A percentile compares a stretch with the other conserved stretches of the same genome.
Conservation (phyloP, 1,140 invertebrate species). For the Plodia interpunctella region DNA sequence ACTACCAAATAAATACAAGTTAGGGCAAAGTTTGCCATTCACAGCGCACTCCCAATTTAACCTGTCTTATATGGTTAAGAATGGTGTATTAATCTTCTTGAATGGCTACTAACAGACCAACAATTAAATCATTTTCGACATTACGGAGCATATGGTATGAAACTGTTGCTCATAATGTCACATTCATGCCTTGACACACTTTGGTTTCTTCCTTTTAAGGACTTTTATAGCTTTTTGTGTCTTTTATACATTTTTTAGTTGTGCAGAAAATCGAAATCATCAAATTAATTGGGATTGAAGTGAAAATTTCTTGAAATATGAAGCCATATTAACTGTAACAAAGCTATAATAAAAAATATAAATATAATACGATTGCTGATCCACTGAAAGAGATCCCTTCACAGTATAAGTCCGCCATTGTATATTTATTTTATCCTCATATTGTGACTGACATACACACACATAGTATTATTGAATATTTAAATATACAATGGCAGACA, state of each 20-base stretch:
- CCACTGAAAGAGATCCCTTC: no score
- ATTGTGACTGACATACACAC: no score
- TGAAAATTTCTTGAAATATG: no score
- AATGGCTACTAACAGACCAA: background rate
- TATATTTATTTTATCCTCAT: no score
- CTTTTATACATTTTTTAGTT: background rate
- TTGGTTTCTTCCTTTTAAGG: background rate
- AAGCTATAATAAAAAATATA: no score
- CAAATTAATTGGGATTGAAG: no score
- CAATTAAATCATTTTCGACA: constrained; percentile 17
- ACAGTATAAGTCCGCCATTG: no score
- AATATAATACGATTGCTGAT: no score
- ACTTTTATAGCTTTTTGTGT: background rate
- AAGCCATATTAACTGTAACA: no score
- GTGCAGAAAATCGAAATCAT: no score
- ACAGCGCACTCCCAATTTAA: constrained; percentile 10
- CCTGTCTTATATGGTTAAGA: constrained; percentile 12
- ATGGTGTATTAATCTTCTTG: constrained; percentile 13
- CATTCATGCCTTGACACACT: constrained; percentile 11
- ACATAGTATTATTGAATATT: no score
- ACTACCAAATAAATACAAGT: constrained; percentile 10
- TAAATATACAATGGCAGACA: no score
- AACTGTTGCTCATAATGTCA: background rate
- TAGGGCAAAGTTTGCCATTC: constrained; percentile 10
- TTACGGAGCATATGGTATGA: constrained; percentile 7